phyloP scores from a whole-genome alignment of 1,140 invertebrate species.

The Pteromalus puparum region DNA sequence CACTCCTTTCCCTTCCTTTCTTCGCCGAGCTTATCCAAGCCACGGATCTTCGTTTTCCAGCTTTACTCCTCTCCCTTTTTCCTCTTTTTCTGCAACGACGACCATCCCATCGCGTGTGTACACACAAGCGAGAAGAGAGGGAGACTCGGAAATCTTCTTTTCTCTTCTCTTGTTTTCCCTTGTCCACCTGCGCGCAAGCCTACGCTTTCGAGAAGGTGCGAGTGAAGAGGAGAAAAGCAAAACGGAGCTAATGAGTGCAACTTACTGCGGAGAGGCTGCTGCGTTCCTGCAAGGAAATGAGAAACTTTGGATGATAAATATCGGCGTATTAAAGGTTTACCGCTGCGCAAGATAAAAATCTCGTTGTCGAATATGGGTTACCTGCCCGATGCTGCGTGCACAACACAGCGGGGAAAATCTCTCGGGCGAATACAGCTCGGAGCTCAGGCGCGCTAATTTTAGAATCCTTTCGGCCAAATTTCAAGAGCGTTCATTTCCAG shows the following conservation, averaged over 20 bases:
- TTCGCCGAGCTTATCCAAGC: background rate
- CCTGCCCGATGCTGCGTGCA: background rate
- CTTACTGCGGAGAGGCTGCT: too few species aligned
- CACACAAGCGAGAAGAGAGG: background rate
- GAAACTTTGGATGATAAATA: constrained; percentile 19
- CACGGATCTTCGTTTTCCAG: constrained; percentile 39
- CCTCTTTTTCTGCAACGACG: background rate
- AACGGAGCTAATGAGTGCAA: constrained; percentile 29
- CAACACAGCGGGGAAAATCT: background rate
- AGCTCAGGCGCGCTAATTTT: too few species aligned
- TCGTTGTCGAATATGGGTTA: background rate
- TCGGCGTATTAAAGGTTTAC: background rate
- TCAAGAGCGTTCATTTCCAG: too few species aligned
- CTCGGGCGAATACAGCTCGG: background rate
- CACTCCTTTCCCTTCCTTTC: constrained; percentile 31
- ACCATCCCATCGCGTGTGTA: background rate
- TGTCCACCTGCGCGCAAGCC: background rate
- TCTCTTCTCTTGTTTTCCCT: background rate
- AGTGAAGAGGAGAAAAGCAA: constrained; percentile 50
- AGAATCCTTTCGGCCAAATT: too few species aligned
- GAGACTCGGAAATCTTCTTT: background rate
- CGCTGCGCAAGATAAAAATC: background rate
- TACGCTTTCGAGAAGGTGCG: background rate
- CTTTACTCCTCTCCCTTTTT: constrained; percentile 33
- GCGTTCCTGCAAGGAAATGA: constrained; percentile 10